phyloP scores from a whole-genome alignment of 1,140 invertebrate species.

The Reticulitermes speratus region DNA sequence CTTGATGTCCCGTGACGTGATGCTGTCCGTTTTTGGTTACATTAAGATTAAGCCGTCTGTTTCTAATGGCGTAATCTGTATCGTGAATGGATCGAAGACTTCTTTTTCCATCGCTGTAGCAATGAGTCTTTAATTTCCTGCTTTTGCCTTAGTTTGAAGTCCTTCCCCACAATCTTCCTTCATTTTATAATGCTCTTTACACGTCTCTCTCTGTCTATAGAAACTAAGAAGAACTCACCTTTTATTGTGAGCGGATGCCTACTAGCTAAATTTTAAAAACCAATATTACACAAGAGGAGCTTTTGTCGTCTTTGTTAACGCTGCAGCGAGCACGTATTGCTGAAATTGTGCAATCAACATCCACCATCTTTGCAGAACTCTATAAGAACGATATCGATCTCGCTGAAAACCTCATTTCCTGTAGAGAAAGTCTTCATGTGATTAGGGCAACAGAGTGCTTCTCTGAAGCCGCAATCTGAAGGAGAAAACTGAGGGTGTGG shows the following conservation, averaged over 20 bases:
- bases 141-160: background rate
- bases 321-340: background rate
- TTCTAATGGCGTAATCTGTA: background rate
- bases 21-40: background rate
- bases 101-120: background rate
- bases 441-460: background rate
- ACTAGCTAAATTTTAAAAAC: slow-evolving; percentile 1
- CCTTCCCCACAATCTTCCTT: background rate
- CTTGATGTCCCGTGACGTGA: background rate
- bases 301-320: background rate
- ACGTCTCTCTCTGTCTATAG: background rate
- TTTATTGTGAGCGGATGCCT: background rate
- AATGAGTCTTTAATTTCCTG: background rate
- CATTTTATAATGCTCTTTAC: background rate
- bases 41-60: background rate
- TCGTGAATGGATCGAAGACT: background rate
- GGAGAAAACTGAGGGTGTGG: background rate
- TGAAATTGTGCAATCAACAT: background rate
- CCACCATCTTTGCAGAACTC: background rate
- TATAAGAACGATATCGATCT: background rate
- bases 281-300: slow-evolving; percentile 7
- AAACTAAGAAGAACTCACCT: background rate
- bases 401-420: background rate
- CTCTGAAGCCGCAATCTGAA: background rate
- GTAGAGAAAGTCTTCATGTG: background rate